Base-by-base conservation (phyloP, 2,888 invertebrate species). In the Stenurella melanura region DNA sequence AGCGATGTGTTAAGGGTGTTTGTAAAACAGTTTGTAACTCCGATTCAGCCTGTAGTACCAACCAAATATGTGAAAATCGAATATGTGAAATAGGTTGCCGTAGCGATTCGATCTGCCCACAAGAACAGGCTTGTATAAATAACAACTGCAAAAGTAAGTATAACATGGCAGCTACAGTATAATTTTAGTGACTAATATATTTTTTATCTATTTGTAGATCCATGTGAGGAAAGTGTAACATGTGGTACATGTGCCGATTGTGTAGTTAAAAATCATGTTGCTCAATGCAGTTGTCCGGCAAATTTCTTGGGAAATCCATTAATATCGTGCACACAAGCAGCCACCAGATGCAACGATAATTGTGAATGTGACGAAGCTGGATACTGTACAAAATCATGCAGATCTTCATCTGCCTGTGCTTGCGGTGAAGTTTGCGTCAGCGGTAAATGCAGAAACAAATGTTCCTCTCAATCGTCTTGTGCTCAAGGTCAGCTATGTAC, bases 241-340 rank as follows among this genome's bases (percentile, higher is more conserved):
- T 97, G 97, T 87, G 97, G 97, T 64, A 92, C 94, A 64, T 97
- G 97, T 87, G 96, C 97, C 18, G 92, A 93, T 70, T 97, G 97
- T 85, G 92, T 93, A 85, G 96, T 96, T 3, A 92, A 94, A 73
- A 96, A 96, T 87, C 97, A 97, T 86, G 94, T 95, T 34, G 94
- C 95, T 0, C 96, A 96, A 86, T 97, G 97, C 87, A 95, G 94
- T 86, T 97, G 97, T 84, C 94, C 96, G 2, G 90, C 92, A 67
- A 94, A 95, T 86, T 96, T 94, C 84, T 92, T 95, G 54, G 97
- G 97, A 0, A 95, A 97, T 89, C 95, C 97, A 2, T 90, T 95
- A 6, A 93, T 94, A 0, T 93, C 94, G 81, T 97, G 97, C 86
- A 92, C 93, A 69, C 92, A 93, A 87, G 94, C 95, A 67, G 93